Percentiles rank a stretch among this genome's conserved stretches.
These are phyloP conservation scores for Nixonia krombeini DNA, from an alignment of 1,140 invertebrate species.

Conservation along the genomic window DNA sequence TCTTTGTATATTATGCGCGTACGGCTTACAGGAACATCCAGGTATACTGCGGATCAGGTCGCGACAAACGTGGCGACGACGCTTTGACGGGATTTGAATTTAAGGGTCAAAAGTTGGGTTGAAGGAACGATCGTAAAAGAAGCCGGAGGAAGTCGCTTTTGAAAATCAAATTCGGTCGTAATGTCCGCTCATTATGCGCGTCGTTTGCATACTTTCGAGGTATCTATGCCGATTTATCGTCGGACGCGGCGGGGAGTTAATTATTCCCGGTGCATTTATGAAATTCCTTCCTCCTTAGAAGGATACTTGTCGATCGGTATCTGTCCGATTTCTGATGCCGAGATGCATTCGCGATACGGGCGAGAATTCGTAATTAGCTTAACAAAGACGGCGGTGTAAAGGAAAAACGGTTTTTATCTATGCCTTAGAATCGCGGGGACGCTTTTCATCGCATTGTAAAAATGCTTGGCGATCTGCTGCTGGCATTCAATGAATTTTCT, in stretches of 20 bases:
- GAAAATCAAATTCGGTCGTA: constrained; percentile 34
- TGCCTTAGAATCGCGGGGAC: too few relatives aligned
- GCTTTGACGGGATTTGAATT: constrained; percentile 39
- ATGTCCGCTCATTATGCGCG: constrained; percentile 40
- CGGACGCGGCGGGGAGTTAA: constrained; percentile 15
- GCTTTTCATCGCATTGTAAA: too few relatives aligned
- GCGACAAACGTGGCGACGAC: constrained; percentile 40
- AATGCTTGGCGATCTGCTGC: too few relatives aligned
- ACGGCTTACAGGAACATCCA: too few relatives aligned
- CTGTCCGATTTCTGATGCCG: too few relatives aligned
- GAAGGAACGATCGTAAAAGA: constrained; percentile 28
- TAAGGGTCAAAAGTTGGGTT: constrained; percentile 11
- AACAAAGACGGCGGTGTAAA: too few relatives aligned
- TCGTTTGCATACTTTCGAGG: constrained; percentile 21
- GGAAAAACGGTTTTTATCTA: too few relatives aligned
- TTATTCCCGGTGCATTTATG: constrained; percentile 12
- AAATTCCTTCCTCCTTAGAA: constrained; percentile 28
- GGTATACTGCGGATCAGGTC: neutral
- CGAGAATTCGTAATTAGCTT: too few relatives aligned
- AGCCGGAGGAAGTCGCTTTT: constrained; percentile 37
- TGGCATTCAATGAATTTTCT: constrained; percentile 6
- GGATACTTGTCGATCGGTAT: too few relatives aligned
- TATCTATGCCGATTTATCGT: constrained; percentile 33
- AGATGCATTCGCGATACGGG: too few relatives aligned
- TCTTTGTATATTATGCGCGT: too few relatives aligned